Evolutionary conservation across 2,888 invertebrate genomes (phyloP).

Genomic region (Tenthredo distinguenda): DNA sequence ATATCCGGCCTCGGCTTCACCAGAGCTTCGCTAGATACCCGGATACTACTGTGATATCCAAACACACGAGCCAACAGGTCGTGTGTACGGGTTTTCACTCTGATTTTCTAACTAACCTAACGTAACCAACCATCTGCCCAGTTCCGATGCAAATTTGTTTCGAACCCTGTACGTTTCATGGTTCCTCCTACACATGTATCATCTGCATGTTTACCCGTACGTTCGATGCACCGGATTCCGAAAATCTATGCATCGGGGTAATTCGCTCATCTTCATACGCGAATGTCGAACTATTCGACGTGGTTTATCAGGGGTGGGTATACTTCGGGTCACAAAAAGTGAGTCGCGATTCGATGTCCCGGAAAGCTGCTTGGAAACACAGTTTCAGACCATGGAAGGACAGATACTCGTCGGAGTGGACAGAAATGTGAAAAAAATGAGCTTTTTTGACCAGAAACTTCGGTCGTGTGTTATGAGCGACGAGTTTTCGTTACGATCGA

Average conservation of each 20-base stretch:
- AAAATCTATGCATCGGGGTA: not conserved
- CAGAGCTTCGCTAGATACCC: not conserved
- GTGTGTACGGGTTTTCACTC: not conserved
- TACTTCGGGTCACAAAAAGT: not conserved
- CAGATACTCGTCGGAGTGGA: not conserved
- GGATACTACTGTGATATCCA: slow-evolving; percentile 20
- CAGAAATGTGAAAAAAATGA: not conserved
- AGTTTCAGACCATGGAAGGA: not conserved
- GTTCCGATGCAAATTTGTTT: slow-evolving; percentile 21
- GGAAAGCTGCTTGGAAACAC: not conserved
- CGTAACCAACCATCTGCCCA: not conserved
- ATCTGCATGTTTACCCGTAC: not conserved
- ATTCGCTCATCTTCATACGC: not conserved
- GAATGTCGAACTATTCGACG: not conserved
- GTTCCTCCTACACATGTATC: not conserved
- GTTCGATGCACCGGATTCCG: not conserved
- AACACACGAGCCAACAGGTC: not conserved
- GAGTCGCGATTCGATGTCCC: not conserved
- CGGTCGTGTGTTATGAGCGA: no score
- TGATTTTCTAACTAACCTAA: slow-evolving; percentile 37
- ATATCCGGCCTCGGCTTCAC: slow-evolving; percentile 32
- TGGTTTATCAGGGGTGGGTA: not conserved
- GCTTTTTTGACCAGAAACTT: not conserved
- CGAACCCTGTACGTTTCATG: not conserved
- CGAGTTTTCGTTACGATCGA: no score